These are phyloP conservation scores for Hypomecis punctinalis DNA, from an alignment of 2,888 invertebrate species.

Conservation along the genomic window DNA sequence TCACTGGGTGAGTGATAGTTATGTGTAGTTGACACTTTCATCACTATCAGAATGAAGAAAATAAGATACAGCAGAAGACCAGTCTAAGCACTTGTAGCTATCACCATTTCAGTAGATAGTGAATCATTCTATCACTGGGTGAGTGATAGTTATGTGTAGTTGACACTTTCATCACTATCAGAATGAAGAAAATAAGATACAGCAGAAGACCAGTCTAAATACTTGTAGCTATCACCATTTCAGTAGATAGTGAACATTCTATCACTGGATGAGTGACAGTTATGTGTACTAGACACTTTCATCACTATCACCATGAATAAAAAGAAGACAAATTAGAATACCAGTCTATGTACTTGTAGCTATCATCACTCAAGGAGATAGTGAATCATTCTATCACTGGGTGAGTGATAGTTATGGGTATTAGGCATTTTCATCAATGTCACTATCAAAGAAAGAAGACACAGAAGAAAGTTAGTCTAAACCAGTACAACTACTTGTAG, in stretches of 20 bases:
- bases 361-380: slow-evolving; percentile 38
- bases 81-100: too few relatives aligned
- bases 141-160: too few relatives aligned
- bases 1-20: slow-evolving; percentile 42
- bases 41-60: too few relatives aligned
- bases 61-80: too few relatives aligned
- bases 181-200: too few relatives aligned
- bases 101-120: too few relatives aligned
- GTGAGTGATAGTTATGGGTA: slow-evolving; percentile 26
- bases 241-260: too few relatives aligned
- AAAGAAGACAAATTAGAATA: not conserved
- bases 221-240: too few relatives aligned
- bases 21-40: slow-evolving; percentile 19
- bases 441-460: not conserved
- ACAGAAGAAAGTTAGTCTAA: slow-evolving; percentile 11
- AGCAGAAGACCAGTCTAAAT: too few relatives aligned
- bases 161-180: too few relatives aligned
- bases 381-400: slow-evolving; percentile 41
- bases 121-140: too few relatives aligned
- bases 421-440: not conserved
- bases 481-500: slow-evolving; percentile 22
- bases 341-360: slow-evolving; percentile 21
- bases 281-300: slow-evolving; percentile 11
- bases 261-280: slow-evolving; percentile 20
- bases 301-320: not conserved